Percentiles rank a stretch among this genome's conserved stretches.
These are phyloP conservation scores for Eidolon dupreanum DNA, from an alignment of 2,797 vertebrate species.

Conservation along the genomic window DNA sequence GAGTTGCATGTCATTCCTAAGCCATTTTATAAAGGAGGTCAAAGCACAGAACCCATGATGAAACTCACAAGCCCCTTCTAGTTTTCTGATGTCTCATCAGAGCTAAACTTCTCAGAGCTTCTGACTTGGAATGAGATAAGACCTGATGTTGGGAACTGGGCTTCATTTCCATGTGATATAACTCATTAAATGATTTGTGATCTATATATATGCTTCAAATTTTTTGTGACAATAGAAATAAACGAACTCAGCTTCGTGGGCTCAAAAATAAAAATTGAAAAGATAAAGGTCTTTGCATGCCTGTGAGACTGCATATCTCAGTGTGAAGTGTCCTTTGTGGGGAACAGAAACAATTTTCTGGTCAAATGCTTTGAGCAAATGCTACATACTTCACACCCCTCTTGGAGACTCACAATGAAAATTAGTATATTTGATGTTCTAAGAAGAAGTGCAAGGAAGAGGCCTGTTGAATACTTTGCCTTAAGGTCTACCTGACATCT, in stretches of 20 bases:
- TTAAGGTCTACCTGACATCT: background rate
- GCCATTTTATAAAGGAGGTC: slow-evolving; percentile 6
- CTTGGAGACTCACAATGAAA: background rate
- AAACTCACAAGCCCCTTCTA: background rate
- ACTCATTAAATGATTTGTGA: background rate
- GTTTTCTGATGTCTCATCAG: background rate
- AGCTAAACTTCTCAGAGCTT: background rate
- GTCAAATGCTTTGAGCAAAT: background rate
- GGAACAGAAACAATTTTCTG: background rate
- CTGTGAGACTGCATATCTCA: background rate
- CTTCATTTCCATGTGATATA: background rate
- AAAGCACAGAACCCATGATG: background rate
- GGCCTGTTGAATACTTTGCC: background rate
- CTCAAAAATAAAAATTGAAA: background rate
- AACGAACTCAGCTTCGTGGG: background rate
- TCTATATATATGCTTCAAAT: background rate
- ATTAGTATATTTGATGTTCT: background rate
- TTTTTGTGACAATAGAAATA: background rate
- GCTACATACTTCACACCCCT: background rate
- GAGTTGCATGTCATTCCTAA: slow-evolving; percentile 22
- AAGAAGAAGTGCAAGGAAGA: background rate
- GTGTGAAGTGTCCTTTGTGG: background rate
- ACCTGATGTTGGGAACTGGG: background rate
- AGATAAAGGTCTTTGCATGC: background rate
- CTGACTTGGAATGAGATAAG: background rate